Evolutionary conservation across 1,140 invertebrate species (phyloP).

Genomic region (Melipona quadrifasciata): DNA sequence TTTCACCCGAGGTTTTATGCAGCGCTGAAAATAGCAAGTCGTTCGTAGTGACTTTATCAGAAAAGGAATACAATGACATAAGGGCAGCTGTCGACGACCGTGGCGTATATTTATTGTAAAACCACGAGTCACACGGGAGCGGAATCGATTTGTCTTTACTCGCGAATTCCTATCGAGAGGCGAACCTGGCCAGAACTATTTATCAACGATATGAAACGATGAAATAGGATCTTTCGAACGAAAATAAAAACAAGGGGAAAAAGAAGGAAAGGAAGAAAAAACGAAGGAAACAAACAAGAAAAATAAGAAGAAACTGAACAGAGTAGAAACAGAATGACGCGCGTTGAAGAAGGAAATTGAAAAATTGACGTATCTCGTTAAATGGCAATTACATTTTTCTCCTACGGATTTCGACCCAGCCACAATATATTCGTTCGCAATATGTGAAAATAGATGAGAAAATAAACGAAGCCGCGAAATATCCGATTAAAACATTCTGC

Average conservation of each 20-base stretch:
- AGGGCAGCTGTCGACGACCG: constrained; percentile 27
- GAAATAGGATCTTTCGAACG: constrained; percentile 10
- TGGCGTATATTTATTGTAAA: constrained; percentile 58
- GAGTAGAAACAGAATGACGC: constrained; percentile 2
- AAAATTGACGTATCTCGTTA: constrained; percentile 50
- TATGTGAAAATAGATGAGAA: too few relatives aligned
- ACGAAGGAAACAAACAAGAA: neutral
- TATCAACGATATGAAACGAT: constrained; percentile 60
- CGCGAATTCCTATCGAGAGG: constrained; percentile 53
- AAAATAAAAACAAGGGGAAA: neutral
- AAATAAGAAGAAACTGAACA: too few relatives aligned
- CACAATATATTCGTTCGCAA: neutral
- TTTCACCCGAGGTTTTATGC: neutral
- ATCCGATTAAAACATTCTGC: neutral
- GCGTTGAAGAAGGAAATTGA: constrained; percentile 53
- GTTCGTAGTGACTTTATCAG: neutral
- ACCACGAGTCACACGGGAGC: constrained; percentile 49
- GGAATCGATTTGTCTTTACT: constrained; percentile 66
- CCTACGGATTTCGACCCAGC: neutral
- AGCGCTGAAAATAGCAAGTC: neutral
- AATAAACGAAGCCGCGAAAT: neutral
- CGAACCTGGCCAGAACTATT: constrained; percentile 59
- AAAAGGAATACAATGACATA: constrained; percentile 20
- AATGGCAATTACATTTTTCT: constrained; percentile 48
- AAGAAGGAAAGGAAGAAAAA: neutral